Evolutionary conservation across 2,113 vertebrate species (phyloP), one percentile per base, ranked within the genome.

Genomic region (Xiphophorus couchianus): DNA sequence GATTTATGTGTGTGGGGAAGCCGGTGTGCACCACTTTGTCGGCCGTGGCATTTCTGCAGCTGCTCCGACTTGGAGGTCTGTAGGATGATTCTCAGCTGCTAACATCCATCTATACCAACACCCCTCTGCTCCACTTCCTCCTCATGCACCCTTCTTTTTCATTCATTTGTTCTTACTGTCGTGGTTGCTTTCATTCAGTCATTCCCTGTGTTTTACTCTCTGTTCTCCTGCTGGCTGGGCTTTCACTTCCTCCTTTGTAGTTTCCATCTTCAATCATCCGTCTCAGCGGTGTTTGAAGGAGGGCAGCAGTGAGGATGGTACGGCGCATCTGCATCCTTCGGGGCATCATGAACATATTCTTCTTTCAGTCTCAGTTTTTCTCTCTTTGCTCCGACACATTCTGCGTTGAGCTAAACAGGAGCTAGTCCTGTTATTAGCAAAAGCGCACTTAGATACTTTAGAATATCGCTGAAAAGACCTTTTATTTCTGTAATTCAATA

Each of bases 1-100:
- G 91, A 92, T 93, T 87, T 90, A 89, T 93, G 88, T 86, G 85
- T 84, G 63, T 17, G 42, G 37, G 3, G 54, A 73, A 29, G 66
- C 48, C n/a, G 37, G 62, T 64, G 76, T 28, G 65, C 84, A 71
- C 51, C 72, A 54, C 78, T 81, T 82, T 73, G 75, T 22, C 58
- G 91, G 76, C 84, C 58, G 63, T 91, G 84, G 80, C 71, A 62
- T 82, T 84, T 86, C 76, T 76, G 84, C 65, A 70, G 80, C 86
- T 78, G 70, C 74, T 75, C 60, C 44, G 60, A 77, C 67, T 83
- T 80, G 63, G 81, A 81, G 83, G 78, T 78, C 82, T 51, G 77
- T 80, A 77, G 81, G 70, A 89, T 78, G 84, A 83, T 86, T 89
- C 74, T 84, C 70, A 80, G 78, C 80, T 79, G 85, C 78, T 87